These are phyloP conservation scores for Microcebus murinus DNA, from an alignment of 2,113 vertebrate species.

Conservation along the genomic window DNA sequence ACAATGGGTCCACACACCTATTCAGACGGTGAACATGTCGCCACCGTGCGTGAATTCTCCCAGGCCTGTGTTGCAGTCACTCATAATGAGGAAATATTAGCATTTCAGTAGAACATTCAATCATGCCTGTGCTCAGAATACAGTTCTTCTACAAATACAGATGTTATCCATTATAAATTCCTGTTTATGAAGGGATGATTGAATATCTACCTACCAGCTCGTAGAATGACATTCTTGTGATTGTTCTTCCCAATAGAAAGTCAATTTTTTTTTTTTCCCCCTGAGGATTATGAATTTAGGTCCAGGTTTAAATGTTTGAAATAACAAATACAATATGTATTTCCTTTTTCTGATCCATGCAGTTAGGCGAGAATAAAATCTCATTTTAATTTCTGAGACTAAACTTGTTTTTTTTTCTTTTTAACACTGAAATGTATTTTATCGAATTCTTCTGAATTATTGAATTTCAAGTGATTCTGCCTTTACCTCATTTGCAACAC, in stretches of 20 bases:
- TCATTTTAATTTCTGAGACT: constrained; percentile 56
- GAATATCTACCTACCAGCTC: constrained; percentile 55
- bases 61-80: constrained; percentile 1
- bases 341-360: background rate
- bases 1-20: constrained; percentile 72
- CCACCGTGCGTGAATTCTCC: background rate
- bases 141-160: constrained; percentile 34
- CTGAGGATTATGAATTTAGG: constrained; percentile 49
- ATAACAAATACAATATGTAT: background rate
- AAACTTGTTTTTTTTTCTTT: background rate
- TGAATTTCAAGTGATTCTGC: constrained; percentile 13
- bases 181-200: constrained; percentile 58
- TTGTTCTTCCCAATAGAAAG: constrained; percentile 52
- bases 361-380: constrained; percentile 34
- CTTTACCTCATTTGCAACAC: constrained; percentile 28
- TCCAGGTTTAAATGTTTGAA: constrained; percentile 57
- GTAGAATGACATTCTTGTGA: constrained; percentile 53
- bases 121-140: background rate
- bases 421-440: background rate
- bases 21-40: constrained; percentile 43
- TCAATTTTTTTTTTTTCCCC: background rate
- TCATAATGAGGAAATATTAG: constrained; percentile 25
- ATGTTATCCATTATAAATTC: constrained; percentile 49
- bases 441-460: background rate
- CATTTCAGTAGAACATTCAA: constrained; percentile 37